A percentile compares a stretch with the other conserved stretches of the same genome.
These are phyloP conservation scores for Trachymyrmex cornetzi DNA, from an alignment of 1,140 invertebrate species.

Conservation along the genomic window DNA sequence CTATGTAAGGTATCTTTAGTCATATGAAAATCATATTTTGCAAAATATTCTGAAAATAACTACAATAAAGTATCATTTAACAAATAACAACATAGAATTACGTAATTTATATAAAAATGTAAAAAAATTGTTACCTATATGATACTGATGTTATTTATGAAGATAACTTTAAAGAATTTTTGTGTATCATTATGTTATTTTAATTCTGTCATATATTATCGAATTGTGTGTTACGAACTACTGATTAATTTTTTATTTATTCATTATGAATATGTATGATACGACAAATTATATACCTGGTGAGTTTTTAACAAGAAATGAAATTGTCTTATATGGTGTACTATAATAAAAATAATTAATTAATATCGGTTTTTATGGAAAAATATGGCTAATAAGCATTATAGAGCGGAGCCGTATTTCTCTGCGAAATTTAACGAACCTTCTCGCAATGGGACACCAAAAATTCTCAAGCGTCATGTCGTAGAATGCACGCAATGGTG, in stretches of 20 bases:
- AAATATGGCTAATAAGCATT: conserved; percentile 29
- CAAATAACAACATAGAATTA: background rate
- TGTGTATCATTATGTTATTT: background rate
- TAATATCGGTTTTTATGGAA: background rate
- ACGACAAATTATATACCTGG: too few relatives aligned
- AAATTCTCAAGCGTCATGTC: conserved; percentile 76
- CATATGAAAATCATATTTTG: background rate
- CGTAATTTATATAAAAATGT: background rate
- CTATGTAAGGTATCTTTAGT: background rate
- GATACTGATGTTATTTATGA: background rate
- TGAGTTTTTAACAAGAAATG: background rate
- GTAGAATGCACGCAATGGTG: conserved; percentile 71
- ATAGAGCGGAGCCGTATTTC: conserved; percentile 67
- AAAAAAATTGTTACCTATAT: background rate
- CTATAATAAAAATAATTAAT: background rate
- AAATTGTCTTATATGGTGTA: background rate
- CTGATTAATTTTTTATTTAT: background rate
- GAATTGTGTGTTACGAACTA: background rate
- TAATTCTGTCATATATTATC: conserved; percentile 13
- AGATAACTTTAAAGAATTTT: background rate
- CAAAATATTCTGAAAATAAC: background rate
- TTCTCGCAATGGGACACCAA: conserved; percentile 76
- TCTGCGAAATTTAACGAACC: conserved; percentile 75
- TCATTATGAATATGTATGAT: background rate
- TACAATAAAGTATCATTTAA: background rate